Percentiles rank a stretch among this genome's conserved stretches.
These are phyloP conservation scores for Epinotia brunnichana DNA, from an alignment of 2,888 invertebrate species.

Conservation along the genomic window DNA sequence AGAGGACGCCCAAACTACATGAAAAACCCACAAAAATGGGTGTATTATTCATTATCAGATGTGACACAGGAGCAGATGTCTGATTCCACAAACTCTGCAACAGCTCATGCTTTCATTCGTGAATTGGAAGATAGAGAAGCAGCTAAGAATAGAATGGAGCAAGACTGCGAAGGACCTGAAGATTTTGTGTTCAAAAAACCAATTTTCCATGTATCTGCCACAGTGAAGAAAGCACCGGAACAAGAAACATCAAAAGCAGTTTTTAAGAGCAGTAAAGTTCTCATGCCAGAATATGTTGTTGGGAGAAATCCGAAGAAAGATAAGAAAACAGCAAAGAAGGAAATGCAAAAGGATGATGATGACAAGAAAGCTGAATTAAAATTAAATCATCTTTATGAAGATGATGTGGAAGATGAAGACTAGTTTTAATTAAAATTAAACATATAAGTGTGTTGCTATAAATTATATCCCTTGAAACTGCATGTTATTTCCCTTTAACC, in stretches of 20 bases:
- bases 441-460: slow-evolving; percentile 11
- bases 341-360: slow-evolving; percentile 46
- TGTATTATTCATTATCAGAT: slow-evolving; percentile 90
- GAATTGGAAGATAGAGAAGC: slow-evolving; percentile 84
- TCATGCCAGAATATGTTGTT: slow-evolving; percentile 93
- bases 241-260: slow-evolving; percentile 65
- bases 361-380: slow-evolving; percentile 67
- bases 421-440: slow-evolving; percentile 16
- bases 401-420: slow-evolving; percentile 59
- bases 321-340: slow-evolving; percentile 60
- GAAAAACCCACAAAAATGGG: slow-evolving; percentile 92
- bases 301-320: slow-evolving; percentile 85
- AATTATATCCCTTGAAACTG: neutral
- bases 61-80: slow-evolving; percentile 90
- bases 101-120: slow-evolving; percentile 90
- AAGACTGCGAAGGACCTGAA: slow-evolving; percentile 59
- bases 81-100: slow-evolving; percentile 89
- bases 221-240: slow-evolving; percentile 58
- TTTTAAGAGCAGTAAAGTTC: slow-evolving; percentile 87
- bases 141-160: slow-evolving; percentile 57
- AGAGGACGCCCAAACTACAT: slow-evolving; percentile 79
- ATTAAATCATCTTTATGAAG: slow-evolving; percentile 77
- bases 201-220: slow-evolving; percentile 68
- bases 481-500: neutral
- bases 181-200: slow-evolving; percentile 72